Conservation (phyloP, 2,113 vertebrate genomes). For the Phrynosoma blainvillii region DNA sequence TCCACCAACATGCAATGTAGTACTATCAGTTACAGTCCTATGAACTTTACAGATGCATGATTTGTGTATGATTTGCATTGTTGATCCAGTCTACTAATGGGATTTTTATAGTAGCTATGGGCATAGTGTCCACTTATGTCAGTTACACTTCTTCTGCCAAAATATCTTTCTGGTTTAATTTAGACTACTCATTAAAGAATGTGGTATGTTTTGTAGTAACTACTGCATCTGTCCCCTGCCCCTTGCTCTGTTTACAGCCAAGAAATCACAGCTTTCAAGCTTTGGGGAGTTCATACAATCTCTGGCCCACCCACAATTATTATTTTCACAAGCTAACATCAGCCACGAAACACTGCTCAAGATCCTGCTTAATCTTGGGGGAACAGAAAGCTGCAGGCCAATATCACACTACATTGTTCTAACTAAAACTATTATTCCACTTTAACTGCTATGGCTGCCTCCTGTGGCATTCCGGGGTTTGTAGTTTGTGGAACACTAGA, state of each 20-base stretch:
- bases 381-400: no score
- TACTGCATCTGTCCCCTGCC: background rate
- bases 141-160: no score
- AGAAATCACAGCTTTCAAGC: constrained; percentile 10
- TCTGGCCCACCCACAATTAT: background rate
- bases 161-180: constrained; percentile 43
- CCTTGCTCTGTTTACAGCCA: constrained; percentile 10
- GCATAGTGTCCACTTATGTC: background rate
- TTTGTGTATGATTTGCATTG: constrained; percentile 3
- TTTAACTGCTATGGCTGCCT: no score
- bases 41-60: background rate
- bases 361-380: no score
- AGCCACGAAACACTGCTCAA: no score
- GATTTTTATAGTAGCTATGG: constrained; percentile 6
- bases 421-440: no score
- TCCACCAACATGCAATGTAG: background rate
- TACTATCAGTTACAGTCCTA: background rate
- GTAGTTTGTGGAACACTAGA: no score
- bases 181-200: constrained; percentile 1
- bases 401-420: no score
- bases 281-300: constrained; percentile 16
- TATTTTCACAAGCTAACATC: background rate
- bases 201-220: constrained; percentile 28
- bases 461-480: no score
- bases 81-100: background rate